Evolutionary conservation across 2,113 vertebrate genomes (phyloP).

Genomic region (Probosciger aterrimus): DNA sequence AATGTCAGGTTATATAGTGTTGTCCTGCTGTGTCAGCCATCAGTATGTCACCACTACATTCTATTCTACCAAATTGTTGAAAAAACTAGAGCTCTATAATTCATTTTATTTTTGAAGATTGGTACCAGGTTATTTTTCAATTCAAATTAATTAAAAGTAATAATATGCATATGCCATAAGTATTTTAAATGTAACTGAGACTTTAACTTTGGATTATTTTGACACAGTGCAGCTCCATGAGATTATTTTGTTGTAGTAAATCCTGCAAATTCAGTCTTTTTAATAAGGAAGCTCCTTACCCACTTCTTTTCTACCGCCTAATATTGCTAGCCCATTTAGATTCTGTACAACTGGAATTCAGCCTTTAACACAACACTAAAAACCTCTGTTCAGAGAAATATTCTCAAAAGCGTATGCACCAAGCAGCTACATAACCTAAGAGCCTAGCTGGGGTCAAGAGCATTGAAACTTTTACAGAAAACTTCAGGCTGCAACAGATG

Average conservation of each 20-base stretch:
- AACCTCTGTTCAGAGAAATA: not conserved
- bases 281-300: not conserved
- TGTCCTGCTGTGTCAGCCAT: not conserved
- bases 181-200: not conserved
- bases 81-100: not conserved
- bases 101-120: not conserved
- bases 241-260: not conserved
- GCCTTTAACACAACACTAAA: not conserved
- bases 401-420: not conserved
- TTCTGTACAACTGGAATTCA: not conserved
- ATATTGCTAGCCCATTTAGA: not conserved
- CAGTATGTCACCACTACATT: not conserved
- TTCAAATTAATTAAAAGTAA: not conserved
- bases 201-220: not conserved
- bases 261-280: not conserved
- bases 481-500: not conserved
- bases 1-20: not conserved
- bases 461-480: not conserved
- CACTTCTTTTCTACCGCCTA: not conserved
- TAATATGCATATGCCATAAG: not conserved
- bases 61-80: not conserved
- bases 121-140: not conserved
- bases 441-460: not conserved
- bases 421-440: not conserved
- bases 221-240: not conserved